Evolutionary conservation across 2,888 invertebrate species (phyloP).

Genomic region (Drosophila tanythrix): DNA sequence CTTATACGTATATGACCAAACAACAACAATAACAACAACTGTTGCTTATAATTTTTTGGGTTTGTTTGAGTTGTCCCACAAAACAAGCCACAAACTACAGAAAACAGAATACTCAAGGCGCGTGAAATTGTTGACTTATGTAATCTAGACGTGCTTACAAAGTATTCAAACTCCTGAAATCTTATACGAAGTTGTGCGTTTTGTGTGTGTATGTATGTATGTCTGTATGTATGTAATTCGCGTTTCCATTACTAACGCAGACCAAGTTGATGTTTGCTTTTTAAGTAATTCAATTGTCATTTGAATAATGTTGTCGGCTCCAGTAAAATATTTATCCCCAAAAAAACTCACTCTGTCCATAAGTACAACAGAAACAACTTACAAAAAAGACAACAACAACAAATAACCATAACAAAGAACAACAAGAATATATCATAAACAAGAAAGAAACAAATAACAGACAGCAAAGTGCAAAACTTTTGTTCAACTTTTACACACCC

Average conservation of each 20-base stretch:
- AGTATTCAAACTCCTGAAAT: constrained; percentile 15
- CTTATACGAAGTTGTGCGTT: constrained; percentile 58
- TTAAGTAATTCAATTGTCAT: constrained; percentile 17
- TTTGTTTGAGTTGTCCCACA: constrained; percentile 49
- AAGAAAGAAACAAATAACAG: constrained; percentile 55
- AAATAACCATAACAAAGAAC: constrained; percentile 47
- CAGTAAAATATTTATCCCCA: constrained; percentile 36
- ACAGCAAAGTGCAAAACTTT: constrained; percentile 57
- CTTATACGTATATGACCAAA: constrained; percentile 1
- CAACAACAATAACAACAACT: constrained; percentile 35
- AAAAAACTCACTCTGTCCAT: constrained; percentile 19
- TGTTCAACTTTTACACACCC: constrained; percentile 81
- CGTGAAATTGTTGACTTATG: constrained; percentile 68
- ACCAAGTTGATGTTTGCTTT: constrained; percentile 41
- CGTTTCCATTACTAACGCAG: constrained; percentile 48
- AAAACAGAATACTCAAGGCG: constrained; percentile 48
- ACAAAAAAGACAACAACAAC: constrained; percentile 36
- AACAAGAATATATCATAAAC: constrained; percentile 38
- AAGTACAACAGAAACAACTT: constrained; percentile 56
- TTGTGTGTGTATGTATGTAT: constrained; percentile 72
- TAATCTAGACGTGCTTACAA: constrained; percentile 31
- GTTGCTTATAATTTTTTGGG: constrained; percentile 43
- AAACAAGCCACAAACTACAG: constrained; percentile 36
- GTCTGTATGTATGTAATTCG: constrained; percentile 68
- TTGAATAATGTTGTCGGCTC: constrained; percentile 42